These are phyloP conservation scores for Drosophila monieri DNA, from an alignment of 2,888 invertebrate species.

Conservation along the genomic window DNA sequence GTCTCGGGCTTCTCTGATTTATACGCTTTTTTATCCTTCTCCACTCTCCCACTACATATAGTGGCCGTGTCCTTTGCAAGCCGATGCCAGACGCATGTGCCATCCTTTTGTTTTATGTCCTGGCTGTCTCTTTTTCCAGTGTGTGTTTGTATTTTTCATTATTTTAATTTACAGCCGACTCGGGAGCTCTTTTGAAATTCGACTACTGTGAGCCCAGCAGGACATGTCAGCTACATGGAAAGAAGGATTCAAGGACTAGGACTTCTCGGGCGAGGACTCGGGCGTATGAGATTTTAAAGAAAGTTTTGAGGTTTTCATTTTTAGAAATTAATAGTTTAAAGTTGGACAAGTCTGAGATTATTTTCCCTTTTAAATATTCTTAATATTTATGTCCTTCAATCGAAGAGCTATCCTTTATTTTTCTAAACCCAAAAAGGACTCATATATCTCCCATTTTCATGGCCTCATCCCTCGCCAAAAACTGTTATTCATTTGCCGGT, in stretches of 20 bases:
- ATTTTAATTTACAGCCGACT: constrained; percentile 64
- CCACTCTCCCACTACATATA: background rate
- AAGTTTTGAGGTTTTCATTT: too few relatives aligned
- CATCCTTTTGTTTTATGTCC: constrained; percentile 34
- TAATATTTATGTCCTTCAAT: too few relatives aligned
- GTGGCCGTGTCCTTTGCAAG: constrained; percentile 51
- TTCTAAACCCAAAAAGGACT: background rate
- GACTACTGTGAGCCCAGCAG: constrained; percentile 54
- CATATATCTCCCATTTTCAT: background rate
- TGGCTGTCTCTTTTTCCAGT: constrained; percentile 32
- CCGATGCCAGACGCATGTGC: constrained; percentile 72
- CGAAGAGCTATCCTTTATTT: background rate
- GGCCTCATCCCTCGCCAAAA: background rate
- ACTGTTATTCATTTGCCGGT: constrained; percentile 22
- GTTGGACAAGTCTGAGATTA: too few relatives aligned
- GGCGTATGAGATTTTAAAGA: background rate
- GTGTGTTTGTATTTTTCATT: constrained; percentile 55
- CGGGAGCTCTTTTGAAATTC: constrained; percentile 64
- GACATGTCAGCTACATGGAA: constrained; percentile 34
- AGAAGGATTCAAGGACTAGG: constrained; percentile 27
- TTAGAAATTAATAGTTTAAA: too few relatives aligned
- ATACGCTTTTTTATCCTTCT: constrained; percentile 13
- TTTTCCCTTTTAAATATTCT: too few relatives aligned
- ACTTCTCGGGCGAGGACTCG: background rate
- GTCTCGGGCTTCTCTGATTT: constrained; percentile 14